Conservation (phyloP, 1,140 invertebrate species). For the Heterodera schachtii region DNA sequence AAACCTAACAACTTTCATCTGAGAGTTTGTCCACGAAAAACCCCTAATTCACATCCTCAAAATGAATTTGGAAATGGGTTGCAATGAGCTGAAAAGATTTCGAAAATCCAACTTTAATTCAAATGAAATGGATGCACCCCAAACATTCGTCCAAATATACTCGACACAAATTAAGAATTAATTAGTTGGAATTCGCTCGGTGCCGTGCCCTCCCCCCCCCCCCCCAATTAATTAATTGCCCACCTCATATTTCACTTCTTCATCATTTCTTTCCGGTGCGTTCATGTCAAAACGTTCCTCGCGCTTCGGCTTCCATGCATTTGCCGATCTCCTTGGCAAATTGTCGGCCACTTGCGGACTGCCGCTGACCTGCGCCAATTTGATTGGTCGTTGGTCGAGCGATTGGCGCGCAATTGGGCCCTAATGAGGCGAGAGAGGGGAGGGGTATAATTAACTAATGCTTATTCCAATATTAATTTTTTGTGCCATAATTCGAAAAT, state of each 20-base stretch:
- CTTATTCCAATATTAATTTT: background rate
- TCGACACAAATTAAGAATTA: too few species aligned
- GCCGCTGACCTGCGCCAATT: slow-evolving; percentile 3
- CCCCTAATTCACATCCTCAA: too few species aligned
- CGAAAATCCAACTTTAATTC: too few species aligned
- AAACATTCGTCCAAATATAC: too few species aligned
- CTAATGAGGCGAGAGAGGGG: background rate
- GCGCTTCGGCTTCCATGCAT: slow-evolving; percentile 33
- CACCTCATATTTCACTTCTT: slow-evolving; percentile 31
- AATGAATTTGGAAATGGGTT: too few species aligned
- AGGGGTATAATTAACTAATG: background rate
- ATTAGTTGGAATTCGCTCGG: too few species aligned
- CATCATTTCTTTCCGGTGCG: slow-evolving; percentile 17
- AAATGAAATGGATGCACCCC: too few species aligned
- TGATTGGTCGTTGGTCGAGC: slow-evolving; percentile 15
- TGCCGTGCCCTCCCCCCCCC: too few species aligned
- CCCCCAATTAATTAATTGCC: background rate
- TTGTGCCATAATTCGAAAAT: background rate
- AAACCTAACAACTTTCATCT: too few species aligned
- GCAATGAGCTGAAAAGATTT: too few species aligned
- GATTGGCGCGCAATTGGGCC: slow-evolving; percentile 12
- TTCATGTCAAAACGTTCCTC: slow-evolving; percentile 30
- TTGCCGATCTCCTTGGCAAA: slow-evolving; percentile 2
- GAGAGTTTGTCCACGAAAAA: too few species aligned
- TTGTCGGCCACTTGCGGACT: background rate